Base-by-base conservation (phyloP, 2,888 invertebrate genomes). In the Stratiomys singularior region DNA sequence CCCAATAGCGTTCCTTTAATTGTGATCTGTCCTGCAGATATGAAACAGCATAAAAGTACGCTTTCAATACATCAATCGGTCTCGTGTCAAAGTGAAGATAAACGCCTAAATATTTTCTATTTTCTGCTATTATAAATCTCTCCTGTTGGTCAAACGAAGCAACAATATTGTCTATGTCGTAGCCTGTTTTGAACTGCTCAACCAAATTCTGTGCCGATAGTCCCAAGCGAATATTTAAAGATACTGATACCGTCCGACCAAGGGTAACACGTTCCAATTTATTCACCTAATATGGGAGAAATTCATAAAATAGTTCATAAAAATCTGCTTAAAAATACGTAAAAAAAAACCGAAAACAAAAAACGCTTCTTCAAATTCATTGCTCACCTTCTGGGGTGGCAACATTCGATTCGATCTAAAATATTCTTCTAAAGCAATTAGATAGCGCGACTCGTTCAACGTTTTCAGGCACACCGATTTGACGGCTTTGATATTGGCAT, bases 401-500 rank as follows among this genome's bases (percentile, higher is more conserved):
- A 91, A 88, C 80, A 95, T 88, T 0, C 88, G 85, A 77, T 92
- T 91, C 23, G 89, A 88, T 23, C 87, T 88, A 77, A 95, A 88
- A 85, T 93, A 96, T 72, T 90, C 88, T 81, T 92, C 89, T 27
- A 96, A 88, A 0, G 93, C 88, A 77, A 94, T 89, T 23, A 93
- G 88, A 81, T 94, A 91, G 71, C 98, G 90, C 28, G 93, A 91
- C 82, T 92, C 92, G 85, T 98, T 98, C 56, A 98, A 90, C 0
- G 93, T 93, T 81, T 92, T 91, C 85, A 98, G 90, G 81, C 93
- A 90, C 11, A 98, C 90, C 0, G 94, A 89, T 80, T 91, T 91
- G 0, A 98, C 96, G 1, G 98, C 97, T 82, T 90, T 90, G 84
- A 96, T 96, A 88, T 99, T 99, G 71, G 94, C 93, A 83, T 91